Conservation (phyloP, 2,113 vertebrate species). For the Sinosuthora webbiana region DNA sequence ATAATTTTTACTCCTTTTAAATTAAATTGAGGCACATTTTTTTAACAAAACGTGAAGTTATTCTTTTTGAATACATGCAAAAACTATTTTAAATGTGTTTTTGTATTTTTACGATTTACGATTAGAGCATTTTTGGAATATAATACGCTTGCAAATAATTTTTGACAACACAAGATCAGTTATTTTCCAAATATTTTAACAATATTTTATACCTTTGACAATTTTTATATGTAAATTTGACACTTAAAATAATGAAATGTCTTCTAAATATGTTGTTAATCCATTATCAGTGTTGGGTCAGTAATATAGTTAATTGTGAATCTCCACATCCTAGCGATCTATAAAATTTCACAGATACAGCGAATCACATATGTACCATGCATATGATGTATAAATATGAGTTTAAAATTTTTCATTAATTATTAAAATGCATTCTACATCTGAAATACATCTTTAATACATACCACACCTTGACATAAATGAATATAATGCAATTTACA, state of each 20-base stretch:
- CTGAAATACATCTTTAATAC: neutral
- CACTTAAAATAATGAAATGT: neutral
- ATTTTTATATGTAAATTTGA: neutral
- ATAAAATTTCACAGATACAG: neutral
- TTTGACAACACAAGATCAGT: neutral
- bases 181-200: neutral
- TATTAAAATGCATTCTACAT: neutral
- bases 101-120: neutral
- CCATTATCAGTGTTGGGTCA: neutral
- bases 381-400: neutral
- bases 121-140: neutral
- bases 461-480: neutral
- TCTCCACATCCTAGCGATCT: neutral
- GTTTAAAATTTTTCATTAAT: neutral
- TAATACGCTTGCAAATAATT: neutral
- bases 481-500: neutral
- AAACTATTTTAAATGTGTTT: neutral
- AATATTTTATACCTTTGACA: neutral
- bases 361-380: neutral
- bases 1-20: neutral
- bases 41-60: neutral
- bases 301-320: neutral
- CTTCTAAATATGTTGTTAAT: neutral
- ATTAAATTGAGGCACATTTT: neutral
- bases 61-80: neutral